Conservation (phyloP, 35 echinoderm and acorn worm species). For the Lytechinus variegatus region DNA sequence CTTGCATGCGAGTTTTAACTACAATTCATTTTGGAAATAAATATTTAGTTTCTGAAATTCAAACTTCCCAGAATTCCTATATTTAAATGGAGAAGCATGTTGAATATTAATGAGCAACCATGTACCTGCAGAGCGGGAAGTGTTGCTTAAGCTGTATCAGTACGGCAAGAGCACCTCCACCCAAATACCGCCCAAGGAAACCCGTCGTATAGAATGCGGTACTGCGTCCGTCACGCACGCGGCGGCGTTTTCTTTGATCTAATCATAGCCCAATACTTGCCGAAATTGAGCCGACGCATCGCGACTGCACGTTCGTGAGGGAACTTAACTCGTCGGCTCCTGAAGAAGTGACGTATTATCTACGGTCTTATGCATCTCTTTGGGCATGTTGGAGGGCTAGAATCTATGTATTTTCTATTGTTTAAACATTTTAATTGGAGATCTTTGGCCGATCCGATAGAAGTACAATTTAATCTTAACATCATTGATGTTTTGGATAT, state of each 20-base stretch:
- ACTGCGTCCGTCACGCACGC: background rate
- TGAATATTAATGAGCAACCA: background rate
- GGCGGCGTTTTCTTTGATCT: conserved; percentile 20
- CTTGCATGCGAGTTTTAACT: too few relatives aligned
- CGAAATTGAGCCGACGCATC: conserved; percentile 22
- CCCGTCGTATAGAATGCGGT: conserved; percentile 18
- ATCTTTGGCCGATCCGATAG: too few relatives aligned
- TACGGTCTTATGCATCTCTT: background rate
- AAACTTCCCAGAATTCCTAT: background rate
- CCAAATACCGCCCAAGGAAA: conserved; percentile 31
- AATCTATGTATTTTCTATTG: too few relatives aligned
- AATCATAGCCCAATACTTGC: conserved; percentile 31
- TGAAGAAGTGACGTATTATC: background rate
- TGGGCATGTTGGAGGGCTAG: too few relatives aligned
- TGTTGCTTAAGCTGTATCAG: background rate
- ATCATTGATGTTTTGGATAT: too few relatives aligned
- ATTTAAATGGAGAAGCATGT: background rate
- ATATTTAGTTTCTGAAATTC: too few relatives aligned
- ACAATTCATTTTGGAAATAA: too few relatives aligned
- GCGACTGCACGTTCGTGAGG: background rate
- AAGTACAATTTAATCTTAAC: too few relatives aligned
- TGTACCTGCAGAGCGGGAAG: background rate
- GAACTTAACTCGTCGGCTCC: background rate
- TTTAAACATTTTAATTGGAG: too few relatives aligned
- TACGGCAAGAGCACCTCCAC: background rate